These are phyloP conservation scores for Anolis sagrei DNA, from an alignment of 2,113 vertebrate genomes.

Conservation along the genomic window DNA sequence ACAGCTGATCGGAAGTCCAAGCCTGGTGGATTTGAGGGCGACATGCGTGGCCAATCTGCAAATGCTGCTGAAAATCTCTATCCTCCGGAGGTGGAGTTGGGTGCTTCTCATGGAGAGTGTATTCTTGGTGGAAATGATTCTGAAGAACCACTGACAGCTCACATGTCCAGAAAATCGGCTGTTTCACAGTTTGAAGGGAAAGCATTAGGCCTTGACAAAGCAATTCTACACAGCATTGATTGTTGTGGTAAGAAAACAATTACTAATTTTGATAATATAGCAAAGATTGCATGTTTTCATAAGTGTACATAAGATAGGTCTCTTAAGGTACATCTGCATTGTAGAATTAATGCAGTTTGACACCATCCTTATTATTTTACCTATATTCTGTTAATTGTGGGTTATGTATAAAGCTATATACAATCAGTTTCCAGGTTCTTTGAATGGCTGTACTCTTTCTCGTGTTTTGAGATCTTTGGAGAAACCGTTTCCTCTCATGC, in stretches of 20 bases:
- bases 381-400: not conserved
- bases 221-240: slow-evolving; percentile 97
- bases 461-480: no score
- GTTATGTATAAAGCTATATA: not conserved
- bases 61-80: slow-evolving; percentile 83
- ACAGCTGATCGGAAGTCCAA: slow-evolving; percentile 90
- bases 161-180: slow-evolving; percentile 91
- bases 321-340: no score
- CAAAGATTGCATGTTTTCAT: not conserved
- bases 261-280: fast-evolving
- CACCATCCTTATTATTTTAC: not conserved
- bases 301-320: not conserved
- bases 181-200: slow-evolving; percentile 96
- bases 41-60: slow-evolving; percentile 83
- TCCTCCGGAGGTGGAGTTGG: slow-evolving; percentile 86
- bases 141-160: slow-evolving; percentile 87
- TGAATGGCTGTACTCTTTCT: no score
- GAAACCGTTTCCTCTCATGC: no score
- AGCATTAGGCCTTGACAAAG: slow-evolving; percentile 95
- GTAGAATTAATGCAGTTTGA: no score
- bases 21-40: slow-evolving; percentile 85
- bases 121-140: slow-evolving; percentile 85
- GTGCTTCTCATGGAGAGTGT: slow-evolving; percentile 84
- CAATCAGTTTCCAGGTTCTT: no score
- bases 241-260: slow-evolving; percentile 86